Evolutionary conservation across 2,888 invertebrate genomes (phyloP).

Genomic region (Auanema freiburgensis): DNA sequence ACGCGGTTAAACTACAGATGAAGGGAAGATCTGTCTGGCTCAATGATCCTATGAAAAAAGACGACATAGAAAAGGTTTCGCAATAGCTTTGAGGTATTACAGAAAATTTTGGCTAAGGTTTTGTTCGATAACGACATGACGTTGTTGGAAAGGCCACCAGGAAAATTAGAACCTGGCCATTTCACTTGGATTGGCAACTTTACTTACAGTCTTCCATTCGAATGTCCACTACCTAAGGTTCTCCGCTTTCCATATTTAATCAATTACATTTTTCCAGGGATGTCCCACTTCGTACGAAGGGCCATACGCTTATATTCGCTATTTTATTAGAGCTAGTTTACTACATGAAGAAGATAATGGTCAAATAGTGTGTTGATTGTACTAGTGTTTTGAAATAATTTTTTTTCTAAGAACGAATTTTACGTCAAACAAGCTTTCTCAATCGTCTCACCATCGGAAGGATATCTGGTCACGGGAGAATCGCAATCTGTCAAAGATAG

Average conservation of each 20-base stretch:
- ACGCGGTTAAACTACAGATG: constrained; percentile 46
- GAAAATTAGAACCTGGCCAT: constrained; percentile 58
- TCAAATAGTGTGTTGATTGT: constrained; percentile 21
- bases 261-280: constrained; percentile 25
- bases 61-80: constrained; percentile 46
- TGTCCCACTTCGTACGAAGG: constrained; percentile 60
- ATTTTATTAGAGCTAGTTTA: constrained; percentile 56
- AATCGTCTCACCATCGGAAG: constrained; percentile 47
- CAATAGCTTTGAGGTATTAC: background rate
- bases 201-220: constrained; percentile 59
- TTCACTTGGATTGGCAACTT: constrained; percentile 60
- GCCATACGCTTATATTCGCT: constrained; percentile 59
- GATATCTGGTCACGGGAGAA: constrained; percentile 47
- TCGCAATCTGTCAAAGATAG: constrained; percentile 44
- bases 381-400: background rate
- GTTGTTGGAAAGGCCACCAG: constrained; percentile 62
- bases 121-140: constrained; percentile 62
- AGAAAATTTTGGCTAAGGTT: constrained; percentile 33
- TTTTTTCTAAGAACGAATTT: constrained; percentile 50
- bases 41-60: constrained; percentile 44
- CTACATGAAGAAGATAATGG: constrained; percentile 50
- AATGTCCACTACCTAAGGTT: constrained; percentile 58
- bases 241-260: too few relatives aligned
- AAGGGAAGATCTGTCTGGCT: constrained; percentile 47
- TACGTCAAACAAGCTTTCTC: constrained; percentile 57